Base-by-base conservation (phyloP, 2,113 vertebrate species). In the Amia ocellicauda region DNA sequence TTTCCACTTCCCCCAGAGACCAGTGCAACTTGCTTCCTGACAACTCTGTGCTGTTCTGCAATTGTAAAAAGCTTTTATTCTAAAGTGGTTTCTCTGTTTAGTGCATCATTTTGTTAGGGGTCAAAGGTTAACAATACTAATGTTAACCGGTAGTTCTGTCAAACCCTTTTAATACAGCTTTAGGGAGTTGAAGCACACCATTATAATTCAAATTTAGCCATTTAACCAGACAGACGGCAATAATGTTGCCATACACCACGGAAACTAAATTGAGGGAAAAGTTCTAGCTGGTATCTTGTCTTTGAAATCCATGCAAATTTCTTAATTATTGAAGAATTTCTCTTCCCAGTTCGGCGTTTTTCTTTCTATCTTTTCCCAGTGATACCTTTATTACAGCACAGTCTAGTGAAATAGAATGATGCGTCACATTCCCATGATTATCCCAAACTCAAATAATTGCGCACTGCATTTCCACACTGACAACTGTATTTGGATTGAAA, bases 401-500 rank as follows among this genome's bases (percentile, higher is more conserved):
- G 80, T 63, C 20, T 24, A 77, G 16, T 42, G 7, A 36, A 36
- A 9, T 40, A n/a, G 36, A 49, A 20, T 74, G 67, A 66, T 66
- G 63, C 71, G 64, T 67, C 68, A 82, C 75, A 86, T 83, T 36
- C 82, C 84, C 67, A 69, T 85, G 83, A 88, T 85, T 90, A 87
- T 80, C 72, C 71, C 74, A 73, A 70, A 60, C 65, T 79, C 78
- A 84, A 82, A 84, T 84, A 80, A 86, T 82, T 80, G 76, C 78
- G 82, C 83, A 78, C 83, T 72, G 80, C 83, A 76, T 86, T 87
- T 85, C 79, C 75, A 83, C 84, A 88, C 83, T 85, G 85, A 85
- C 83, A 85, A 82, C 82, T 88, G 82, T 83, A 87, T 87, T 87
- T 87, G 82, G 80, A 82, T 80, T 76, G 75, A 83, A 81, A 78